phyloP scores from a whole-genome alignment of 2,888 invertebrate genomes.

The Drepana falcataria region DNA sequence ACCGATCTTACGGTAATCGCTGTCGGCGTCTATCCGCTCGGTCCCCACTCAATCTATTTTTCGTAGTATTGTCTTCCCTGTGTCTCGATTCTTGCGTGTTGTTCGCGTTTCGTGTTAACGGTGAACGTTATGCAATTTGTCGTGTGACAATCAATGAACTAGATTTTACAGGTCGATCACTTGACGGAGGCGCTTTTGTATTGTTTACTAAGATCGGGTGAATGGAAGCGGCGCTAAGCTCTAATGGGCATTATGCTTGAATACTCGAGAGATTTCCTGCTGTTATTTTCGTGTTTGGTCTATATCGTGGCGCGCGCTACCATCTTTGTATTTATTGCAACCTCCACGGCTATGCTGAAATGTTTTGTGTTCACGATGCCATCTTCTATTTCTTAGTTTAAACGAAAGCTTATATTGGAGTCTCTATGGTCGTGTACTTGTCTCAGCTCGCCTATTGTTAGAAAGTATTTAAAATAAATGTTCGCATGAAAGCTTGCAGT shows the following conservation, averaged over 20 bases:
- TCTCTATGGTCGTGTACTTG: constrained; percentile 37
- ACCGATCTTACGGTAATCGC: constrained; percentile 57
- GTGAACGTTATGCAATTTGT: constrained; percentile 46
- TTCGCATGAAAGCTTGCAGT: constrained; percentile 21
- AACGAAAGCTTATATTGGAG: constrained; percentile 33
- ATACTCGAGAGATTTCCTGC: constrained; percentile 22
- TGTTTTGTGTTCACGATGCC: constrained; percentile 42
- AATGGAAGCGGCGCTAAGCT: constrained; percentile 21
- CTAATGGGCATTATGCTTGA: constrained; percentile 7
- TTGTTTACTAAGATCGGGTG: constrained; percentile 24
- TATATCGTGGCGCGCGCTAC: constrained; percentile 32
- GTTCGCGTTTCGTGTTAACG: constrained; percentile 41
- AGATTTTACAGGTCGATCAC: constrained; percentile 29
- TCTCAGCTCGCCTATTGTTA: constrained; percentile 46
- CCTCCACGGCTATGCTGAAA: constrained; percentile 21
- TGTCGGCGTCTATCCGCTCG: constrained; percentile 39
- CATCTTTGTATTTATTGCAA: constrained; percentile 33
- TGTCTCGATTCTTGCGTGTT: constrained; percentile 34
- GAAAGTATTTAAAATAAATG: constrained; percentile 42
- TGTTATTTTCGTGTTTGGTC: constrained; percentile 33
- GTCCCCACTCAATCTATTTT: constrained; percentile 41
- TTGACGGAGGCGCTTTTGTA: constrained; percentile 36
- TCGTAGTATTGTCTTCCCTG: constrained; percentile 49
- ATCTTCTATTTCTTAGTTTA: constrained; percentile 27
- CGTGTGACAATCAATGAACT: constrained; percentile 41